A percentile compares a stretch with the other conserved stretches of the same genome.
Conservation (phyloP, 2,113 vertebrate genomes). For the Ictalurus furcatus region DNA sequence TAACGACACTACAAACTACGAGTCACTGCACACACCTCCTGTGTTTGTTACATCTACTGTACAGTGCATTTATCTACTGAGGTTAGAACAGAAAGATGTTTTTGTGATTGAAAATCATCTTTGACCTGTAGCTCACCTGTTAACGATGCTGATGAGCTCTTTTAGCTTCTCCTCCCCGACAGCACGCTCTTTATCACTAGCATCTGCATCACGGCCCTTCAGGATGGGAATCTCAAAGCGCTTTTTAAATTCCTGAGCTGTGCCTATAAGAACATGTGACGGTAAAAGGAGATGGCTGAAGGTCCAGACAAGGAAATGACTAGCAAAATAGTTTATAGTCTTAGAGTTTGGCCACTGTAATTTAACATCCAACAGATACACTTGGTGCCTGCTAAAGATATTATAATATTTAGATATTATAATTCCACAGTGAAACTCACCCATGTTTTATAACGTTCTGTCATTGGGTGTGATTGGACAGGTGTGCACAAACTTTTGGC, state of each 20-base stretch:
- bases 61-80: not conserved
- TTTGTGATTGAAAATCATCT: not conserved
- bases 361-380: not conserved
- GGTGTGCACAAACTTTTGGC: not conserved
- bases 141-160: conserved; percentile 91
- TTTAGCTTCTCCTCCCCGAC: conserved; percentile 88
- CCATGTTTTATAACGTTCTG: not conserved
- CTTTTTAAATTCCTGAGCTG: conserved; percentile 94
- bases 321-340: not conserved
- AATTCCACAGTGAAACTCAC: too few species aligned
- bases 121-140: conserved; percentile 73
- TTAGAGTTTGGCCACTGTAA: not conserved
- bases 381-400: not conserved
- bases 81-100: not conserved
- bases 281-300: not conserved
- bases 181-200: conserved; percentile 81
- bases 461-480: not conserved
- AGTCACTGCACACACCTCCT: not conserved
- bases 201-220: conserved; percentile 90
- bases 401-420: too few species aligned
- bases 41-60: not conserved
- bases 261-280: conserved; percentile 71
- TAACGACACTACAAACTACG: not conserved
- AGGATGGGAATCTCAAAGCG: conserved; percentile 94
- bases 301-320: not conserved